These are phyloP conservation scores for Mythimna lalbum DNA, from an alignment of 2,888 invertebrate genomes.

Conservation along the genomic window DNA sequence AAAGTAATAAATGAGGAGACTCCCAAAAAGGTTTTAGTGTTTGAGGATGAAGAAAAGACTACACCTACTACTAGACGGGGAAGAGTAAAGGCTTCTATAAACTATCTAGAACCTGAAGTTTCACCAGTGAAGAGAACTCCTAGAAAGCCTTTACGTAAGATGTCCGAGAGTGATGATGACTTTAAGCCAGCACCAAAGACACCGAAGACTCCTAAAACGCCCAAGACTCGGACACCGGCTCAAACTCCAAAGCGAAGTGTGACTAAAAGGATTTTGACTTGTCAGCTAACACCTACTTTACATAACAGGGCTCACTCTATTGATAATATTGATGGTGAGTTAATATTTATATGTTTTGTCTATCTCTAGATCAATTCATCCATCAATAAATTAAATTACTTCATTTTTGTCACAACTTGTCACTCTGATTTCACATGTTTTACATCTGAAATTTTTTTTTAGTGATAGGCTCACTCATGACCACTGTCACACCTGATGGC, in stretches of 20 bases:
- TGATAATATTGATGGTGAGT: slow-evolving; percentile 81
- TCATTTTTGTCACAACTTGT: too few species aligned
- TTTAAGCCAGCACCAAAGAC: slow-evolving; percentile 72
- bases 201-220: slow-evolving; percentile 70
- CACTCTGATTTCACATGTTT: too few species aligned
- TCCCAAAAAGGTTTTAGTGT: slow-evolving; percentile 80
- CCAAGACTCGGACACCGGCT: slow-evolving; percentile 68
- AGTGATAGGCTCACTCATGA: too few species aligned
- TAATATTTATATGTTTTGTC: too few species aligned
- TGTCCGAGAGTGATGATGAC: slow-evolving; percentile 80
- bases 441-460: too few species aligned
- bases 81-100: slow-evolving; percentile 73
- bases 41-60: slow-evolving; percentile 77
- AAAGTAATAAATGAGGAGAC: slow-evolving; percentile 75
- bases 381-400: too few species aligned
- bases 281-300: slow-evolving; percentile 83
- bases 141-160: slow-evolving; percentile 70
- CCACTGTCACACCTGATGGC: too few species aligned
- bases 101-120: slow-evolving; percentile 77
- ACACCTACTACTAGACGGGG: slow-evolving; percentile 76
- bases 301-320: slow-evolving; percentile 80
- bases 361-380: too few species aligned
- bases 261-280: slow-evolving; percentile 77
- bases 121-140: slow-evolving; percentile 79
- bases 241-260: slow-evolving; percentile 78